Percentiles rank a stretch among this genome's conserved stretches.
These are phyloP conservation scores for Abrostola tripartita DNA, from an alignment of 2,888 invertebrate genomes.

Conservation along the genomic window DNA sequence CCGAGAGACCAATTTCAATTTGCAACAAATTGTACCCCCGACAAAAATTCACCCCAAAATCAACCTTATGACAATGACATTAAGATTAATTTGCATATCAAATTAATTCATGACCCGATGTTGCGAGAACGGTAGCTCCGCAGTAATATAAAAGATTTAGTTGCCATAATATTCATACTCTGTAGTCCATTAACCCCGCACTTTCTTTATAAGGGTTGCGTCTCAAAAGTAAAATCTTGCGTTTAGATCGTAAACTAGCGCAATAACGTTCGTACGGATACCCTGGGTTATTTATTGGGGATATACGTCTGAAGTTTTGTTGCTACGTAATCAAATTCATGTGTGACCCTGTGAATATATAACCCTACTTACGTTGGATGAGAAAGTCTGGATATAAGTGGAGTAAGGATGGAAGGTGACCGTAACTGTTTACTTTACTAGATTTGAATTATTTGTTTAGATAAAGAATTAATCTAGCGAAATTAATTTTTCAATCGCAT, in stretches of 20 bases:
- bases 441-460: too few species aligned
- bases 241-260: slow-evolving; percentile 45
- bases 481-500: too few species aligned
- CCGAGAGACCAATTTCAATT: too few species aligned
- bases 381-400: background rate
- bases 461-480: too few species aligned
- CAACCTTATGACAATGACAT: slow-evolving; percentile 27
- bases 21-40: background rate
- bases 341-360: slow-evolving; percentile 1
- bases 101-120: slow-evolving; percentile 60
- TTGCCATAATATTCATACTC: slow-evolving; percentile 75
- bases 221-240: slow-evolving; percentile 52
- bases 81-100: slow-evolving; percentile 54
- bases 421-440: too few species aligned
- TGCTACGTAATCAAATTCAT: slow-evolving; percentile 8
- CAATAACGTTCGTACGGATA: slow-evolving; percentile 42
- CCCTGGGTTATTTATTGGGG: slow-evolving; percentile 55
- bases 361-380: background rate
- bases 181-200: slow-evolving; percentile 67
- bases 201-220: slow-evolving; percentile 65
- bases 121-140: slow-evolving; percentile 41
- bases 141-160: slow-evolving; percentile 75
- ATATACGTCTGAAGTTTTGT: slow-evolving; percentile 39
- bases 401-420: background rate
- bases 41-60: slow-evolving; percentile 16